phyloP scores from a whole-genome alignment of 2,113 vertebrate species.

The Gymnocephalus cernua region DNA sequence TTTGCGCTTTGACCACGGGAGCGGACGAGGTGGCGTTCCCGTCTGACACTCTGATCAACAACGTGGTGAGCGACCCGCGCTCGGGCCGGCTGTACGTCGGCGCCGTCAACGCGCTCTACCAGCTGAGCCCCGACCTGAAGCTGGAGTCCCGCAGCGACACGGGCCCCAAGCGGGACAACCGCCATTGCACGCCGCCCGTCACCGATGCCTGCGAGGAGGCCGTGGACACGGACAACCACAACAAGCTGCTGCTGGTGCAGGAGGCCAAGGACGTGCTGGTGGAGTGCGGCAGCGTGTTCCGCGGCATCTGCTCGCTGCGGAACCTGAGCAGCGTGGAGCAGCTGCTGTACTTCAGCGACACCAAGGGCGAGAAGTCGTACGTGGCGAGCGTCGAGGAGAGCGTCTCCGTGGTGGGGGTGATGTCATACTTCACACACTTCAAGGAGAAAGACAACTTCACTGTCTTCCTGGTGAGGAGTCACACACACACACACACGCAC shows the following conservation, averaged over 20 bases:
- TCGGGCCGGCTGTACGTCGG: constrained; percentile 92
- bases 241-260: constrained; percentile 93
- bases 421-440: constrained; percentile 83
- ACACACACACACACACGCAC: not conserved
- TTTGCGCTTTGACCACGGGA: not conserved
- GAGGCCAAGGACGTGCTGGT: constrained; percentile 79
- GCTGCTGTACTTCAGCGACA: constrained; percentile 88
- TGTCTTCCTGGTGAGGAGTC: constrained; percentile 86
- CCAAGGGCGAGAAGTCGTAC: constrained; percentile 94
- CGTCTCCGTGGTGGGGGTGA: constrained; percentile 92
- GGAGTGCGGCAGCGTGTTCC: constrained; percentile 93
- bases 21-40: not conserved
- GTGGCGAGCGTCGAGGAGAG: constrained; percentile 92
- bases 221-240: constrained; percentile 86
- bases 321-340: constrained; percentile 85
- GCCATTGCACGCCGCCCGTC: constrained; percentile 93
- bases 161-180: constrained; percentile 88
- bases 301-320: constrained; percentile 93
- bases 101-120: constrained; percentile 90
- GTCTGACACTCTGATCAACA: constrained; percentile 88
- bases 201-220: constrained; percentile 86
- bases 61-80: constrained; percentile 85
- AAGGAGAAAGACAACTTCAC: constrained; percentile 46
- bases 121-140: constrained; percentile 84
- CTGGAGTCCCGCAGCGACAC: constrained; percentile 71